Conservation (phyloP, 2,888 invertebrate genomes). For the Trisateles emortualis region DNA sequence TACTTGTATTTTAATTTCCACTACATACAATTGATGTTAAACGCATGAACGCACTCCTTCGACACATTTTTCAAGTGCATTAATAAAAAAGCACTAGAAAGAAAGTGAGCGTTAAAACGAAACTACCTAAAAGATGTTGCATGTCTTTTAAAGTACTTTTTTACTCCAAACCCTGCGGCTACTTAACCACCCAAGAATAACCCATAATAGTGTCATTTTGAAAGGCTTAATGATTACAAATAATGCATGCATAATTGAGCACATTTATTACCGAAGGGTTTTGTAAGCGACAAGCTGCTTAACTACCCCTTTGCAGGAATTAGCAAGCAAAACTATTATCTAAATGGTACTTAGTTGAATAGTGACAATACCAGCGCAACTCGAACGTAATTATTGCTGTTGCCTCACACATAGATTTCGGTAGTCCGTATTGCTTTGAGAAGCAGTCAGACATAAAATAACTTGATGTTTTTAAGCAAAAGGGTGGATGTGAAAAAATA, state of each 20-base stretch:
- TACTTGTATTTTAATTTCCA: too few species aligned
- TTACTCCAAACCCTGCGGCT: not conserved
- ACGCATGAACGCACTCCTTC: too few species aligned
- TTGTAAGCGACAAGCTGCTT: slow-evolving; percentile 46
- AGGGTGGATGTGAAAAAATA: slow-evolving; percentile 15
- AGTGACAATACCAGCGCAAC: slow-evolving; percentile 46
- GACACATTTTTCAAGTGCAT: too few species aligned
- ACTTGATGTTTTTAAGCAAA: slow-evolving; percentile 16
- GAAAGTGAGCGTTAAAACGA: not conserved
- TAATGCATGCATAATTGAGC: slow-evolving; percentile 62
- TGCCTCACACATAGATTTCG: slow-evolving; percentile 31
- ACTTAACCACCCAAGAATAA: slow-evolving; percentile 33
- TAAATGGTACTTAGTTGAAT: slow-evolving; percentile 38
- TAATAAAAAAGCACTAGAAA: not conserved
- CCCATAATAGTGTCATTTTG: slow-evolving; percentile 30
- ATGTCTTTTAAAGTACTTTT: not conserved
- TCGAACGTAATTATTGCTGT: slow-evolving; percentile 42
- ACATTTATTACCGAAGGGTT: slow-evolving; percentile 49
- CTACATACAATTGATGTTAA: too few species aligned
- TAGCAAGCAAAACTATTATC: slow-evolving; percentile 45
- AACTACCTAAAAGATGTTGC: not conserved
- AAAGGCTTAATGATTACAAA: slow-evolving; percentile 52
- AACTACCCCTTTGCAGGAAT: slow-evolving; percentile 55
- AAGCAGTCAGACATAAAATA: slow-evolving; percentile 32
- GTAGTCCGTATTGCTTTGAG: slow-evolving; percentile 18